phyloP scores from a whole-genome alignment of 2,888 invertebrate genomes.

The Cheiracanthium punctorium region DNA sequence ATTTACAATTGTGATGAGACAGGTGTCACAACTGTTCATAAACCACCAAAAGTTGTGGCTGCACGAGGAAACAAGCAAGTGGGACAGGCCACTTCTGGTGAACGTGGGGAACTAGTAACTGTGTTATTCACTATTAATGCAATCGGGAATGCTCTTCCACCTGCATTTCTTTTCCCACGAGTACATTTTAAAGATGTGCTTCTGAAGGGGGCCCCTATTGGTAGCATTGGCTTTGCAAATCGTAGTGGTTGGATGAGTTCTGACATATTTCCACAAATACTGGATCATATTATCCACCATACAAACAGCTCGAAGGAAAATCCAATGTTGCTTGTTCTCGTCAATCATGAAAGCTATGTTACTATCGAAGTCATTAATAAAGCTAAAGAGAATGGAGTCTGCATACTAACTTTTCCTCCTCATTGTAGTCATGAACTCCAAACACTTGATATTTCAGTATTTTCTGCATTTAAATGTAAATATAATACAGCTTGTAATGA shows the following conservation, averaged over 20 bases:
- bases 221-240: no score
- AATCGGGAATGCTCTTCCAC: slow-evolving; percentile 72
- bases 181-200: slow-evolving; percentile 65
- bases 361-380: slow-evolving; percentile 13
- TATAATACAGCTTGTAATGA: slow-evolving; percentile 21
- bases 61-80: slow-evolving; percentile 18
- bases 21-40: slow-evolving; percentile 2
- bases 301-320: slow-evolving; percentile 12
- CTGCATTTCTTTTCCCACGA: no score
- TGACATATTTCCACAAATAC: slow-evolving; percentile 70
- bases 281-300: slow-evolving; percentile 71
- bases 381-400: slow-evolving; percentile 5
- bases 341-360: slow-evolving; percentile 19
- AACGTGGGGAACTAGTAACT: slow-evolving; percentile 70
- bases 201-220: slow-evolving; percentile 71
- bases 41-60: slow-evolving; percentile 15
- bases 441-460: slow-evolving; percentile 12
- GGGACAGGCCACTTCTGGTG: slow-evolving; percentile 12
- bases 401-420: slow-evolving; percentile 8
- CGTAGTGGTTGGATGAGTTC: slow-evolving; percentile 72
- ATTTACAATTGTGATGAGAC: slow-evolving; percentile 31
- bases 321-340: slow-evolving; percentile 3
- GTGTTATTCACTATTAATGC: slow-evolving; percentile 72
- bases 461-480: slow-evolving; percentile 1
- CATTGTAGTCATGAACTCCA: no score